Evolutionary conservation across 2,113 vertebrate genomes (phyloP), one percentile per base, ranked within the genome.

Genomic region (Poeciliopsis occidentalis): DNA sequence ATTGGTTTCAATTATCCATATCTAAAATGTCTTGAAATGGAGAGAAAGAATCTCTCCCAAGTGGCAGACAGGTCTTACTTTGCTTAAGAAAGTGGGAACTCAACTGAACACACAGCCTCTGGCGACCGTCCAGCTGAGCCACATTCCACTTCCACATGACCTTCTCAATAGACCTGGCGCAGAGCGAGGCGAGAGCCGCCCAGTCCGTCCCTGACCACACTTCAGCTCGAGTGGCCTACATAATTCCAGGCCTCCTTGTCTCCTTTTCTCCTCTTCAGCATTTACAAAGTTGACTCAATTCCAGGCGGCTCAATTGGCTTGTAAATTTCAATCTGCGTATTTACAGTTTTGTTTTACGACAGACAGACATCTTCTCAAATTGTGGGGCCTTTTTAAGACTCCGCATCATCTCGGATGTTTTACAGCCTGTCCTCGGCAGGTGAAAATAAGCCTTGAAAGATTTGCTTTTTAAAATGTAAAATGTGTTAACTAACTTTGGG

Each of bases 61-160:
- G 84, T 73, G 76, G 73, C 26, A 6, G 64, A 65, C 70, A 66
- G 74, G 81, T 88, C 78, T 82, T 64, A 68, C 80, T 78, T 78
- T 75, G 68, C 86, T 87, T 51, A 15, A 83, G 73, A 85, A 75
- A 88, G 86, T 69, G 84, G 67, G 64, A 76, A 82, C 69, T 66
- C 64, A 76, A 86, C 78, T 75, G 60, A 84, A 67, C 12, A 67
- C 12, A 62, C 82, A 71, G 86, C 90, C 85, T 71, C 75, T 80
- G 86, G 83, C 82, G 19, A 44, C 22, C 11, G 39, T 87, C 86
- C 87, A 79, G 87, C 76, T 54, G 71, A 12, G 67, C 75, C 78
- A 75, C 90, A 89, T 92, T 93, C 89, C 89, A 78, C 80, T 87
- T 92, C 90, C 87, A 85, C 85, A 87, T 82, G 92, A 91, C 91